Conservation (phyloP, 2,888 invertebrate species). For the Macrosiphum euphorbiae region DNA sequence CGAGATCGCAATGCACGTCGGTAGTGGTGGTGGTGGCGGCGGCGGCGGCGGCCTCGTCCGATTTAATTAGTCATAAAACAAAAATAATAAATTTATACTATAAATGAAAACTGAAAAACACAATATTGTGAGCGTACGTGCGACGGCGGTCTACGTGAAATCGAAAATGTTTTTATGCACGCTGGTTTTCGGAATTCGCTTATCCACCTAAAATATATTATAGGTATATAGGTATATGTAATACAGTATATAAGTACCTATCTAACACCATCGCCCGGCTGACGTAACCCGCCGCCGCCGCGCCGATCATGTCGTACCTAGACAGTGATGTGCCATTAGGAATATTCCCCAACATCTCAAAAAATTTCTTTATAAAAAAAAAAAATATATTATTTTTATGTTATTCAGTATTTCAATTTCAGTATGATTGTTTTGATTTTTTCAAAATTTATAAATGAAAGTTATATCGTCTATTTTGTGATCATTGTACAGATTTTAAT, state of each 20-base stretch:
- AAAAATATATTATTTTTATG: too few relatives aligned
- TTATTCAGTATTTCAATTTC: too few relatives aligned
- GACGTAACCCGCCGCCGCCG: constrained; percentile 20
- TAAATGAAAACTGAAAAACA: constrained; percentile 26
- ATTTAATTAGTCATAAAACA: constrained; percentile 50
- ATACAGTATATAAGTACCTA: neutral
- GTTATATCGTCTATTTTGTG: too few relatives aligned
- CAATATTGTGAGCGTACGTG: constrained; percentile 34
- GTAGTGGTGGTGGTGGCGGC: neutral
- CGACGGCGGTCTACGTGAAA: constrained; percentile 48
- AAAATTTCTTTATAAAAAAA: too few relatives aligned
- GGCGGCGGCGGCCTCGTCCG: constrained; percentile 45
- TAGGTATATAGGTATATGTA: neutral
- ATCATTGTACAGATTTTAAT: too few relatives aligned
- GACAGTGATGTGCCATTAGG: too few relatives aligned
- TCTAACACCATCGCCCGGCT: neutral
- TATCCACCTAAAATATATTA: neutral
- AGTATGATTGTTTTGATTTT: too few relatives aligned
- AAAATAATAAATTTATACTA: neutral
- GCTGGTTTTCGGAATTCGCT: constrained; percentile 9
- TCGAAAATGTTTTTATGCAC: constrained; percentile 34
- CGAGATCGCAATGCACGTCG: neutral
- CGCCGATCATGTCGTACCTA: neutral
- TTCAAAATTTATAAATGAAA: too few relatives aligned
- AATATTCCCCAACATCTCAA: too few relatives aligned